These are phyloP conservation scores for Oligia fasciuncula DNA, from an alignment of 2,888 invertebrate genomes.

Conservation along the genomic window DNA sequence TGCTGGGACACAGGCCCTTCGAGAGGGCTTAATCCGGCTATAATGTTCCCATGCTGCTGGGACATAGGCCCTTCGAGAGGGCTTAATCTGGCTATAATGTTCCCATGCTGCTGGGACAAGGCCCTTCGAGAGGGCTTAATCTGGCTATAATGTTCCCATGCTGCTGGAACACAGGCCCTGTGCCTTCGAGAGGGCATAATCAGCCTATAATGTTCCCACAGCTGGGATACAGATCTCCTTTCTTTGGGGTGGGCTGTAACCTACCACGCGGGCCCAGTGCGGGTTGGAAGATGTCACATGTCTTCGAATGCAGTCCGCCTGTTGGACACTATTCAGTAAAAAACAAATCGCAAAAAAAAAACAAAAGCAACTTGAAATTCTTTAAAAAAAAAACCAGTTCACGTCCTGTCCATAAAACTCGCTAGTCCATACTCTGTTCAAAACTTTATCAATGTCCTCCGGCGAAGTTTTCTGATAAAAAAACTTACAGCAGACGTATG, in stretches of 20 bases:
- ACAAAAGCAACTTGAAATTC: not conserved
- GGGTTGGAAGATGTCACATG: not conserved
- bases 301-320: not conserved
- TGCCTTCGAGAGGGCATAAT: not conserved
- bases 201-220: not conserved
- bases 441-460: constrained; percentile 48
- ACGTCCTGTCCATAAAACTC: not conserved
- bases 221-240: too few species aligned
- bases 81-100: too few species aligned
- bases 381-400: not conserved
- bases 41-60: too few species aligned
- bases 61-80: too few species aligned
- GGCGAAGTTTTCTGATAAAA: constrained; percentile 48
- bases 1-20: too few species aligned
- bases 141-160: too few species aligned
- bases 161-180: too few species aligned
- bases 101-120: too few species aligned
- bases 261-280: too few species aligned
- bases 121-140: too few species aligned
- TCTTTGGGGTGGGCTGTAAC: too few species aligned
- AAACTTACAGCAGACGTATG: constrained; percentile 44
- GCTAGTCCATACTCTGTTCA: not conserved
- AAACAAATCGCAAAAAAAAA: not conserved
- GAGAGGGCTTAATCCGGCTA: too few species aligned
- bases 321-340: not conserved